Conservation (phyloP, 2,113 vertebrate species). For the Scortum barcoo region DNA sequence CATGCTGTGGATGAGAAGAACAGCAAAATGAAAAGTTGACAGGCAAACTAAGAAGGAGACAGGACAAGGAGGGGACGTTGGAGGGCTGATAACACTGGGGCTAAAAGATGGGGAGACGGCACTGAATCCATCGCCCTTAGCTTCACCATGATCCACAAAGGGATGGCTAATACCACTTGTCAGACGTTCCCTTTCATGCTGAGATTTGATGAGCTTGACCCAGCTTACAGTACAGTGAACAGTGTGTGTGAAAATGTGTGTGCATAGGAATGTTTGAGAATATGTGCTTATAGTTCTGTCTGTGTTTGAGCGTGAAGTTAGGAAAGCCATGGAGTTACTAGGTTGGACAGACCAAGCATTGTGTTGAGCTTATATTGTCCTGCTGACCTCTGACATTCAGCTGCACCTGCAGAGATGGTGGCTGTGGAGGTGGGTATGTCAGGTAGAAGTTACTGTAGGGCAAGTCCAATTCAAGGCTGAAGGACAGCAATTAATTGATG, state of each 20-base stretch:
- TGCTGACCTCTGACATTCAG: not conserved
- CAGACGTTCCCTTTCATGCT: slow-evolving; percentile 51
- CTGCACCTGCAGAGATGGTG: too few species aligned
- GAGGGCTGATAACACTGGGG: not conserved
- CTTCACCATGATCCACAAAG: slow-evolving; percentile 28
- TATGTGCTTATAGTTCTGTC: not conserved
- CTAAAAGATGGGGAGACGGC: not conserved
- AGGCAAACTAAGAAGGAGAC: slow-evolving; percentile 8
- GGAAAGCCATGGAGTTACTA: not conserved
- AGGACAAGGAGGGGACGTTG: not conserved
- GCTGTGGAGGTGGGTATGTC: too few species aligned
- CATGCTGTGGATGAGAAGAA: not conserved
- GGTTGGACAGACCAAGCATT: not conserved
- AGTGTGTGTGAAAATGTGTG: slow-evolving; percentile 6
- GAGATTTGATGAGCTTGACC: slow-evolving; percentile 27
- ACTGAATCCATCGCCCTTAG: slow-evolving; percentile 47
- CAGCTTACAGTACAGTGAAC: slow-evolving; percentile 4
- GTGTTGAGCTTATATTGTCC: not conserved
- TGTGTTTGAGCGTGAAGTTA: not conserved
- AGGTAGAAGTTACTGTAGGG: too few species aligned
- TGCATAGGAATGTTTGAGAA: not conserved
- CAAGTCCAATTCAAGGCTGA: too few species aligned
- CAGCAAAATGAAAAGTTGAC: slow-evolving; percentile 3
- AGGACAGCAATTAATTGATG: too few species aligned
- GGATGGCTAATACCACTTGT: slow-evolving; percentile 37